Conservation (phyloP, 2,888 invertebrate species). For the Aleiodes alternator region DNA sequence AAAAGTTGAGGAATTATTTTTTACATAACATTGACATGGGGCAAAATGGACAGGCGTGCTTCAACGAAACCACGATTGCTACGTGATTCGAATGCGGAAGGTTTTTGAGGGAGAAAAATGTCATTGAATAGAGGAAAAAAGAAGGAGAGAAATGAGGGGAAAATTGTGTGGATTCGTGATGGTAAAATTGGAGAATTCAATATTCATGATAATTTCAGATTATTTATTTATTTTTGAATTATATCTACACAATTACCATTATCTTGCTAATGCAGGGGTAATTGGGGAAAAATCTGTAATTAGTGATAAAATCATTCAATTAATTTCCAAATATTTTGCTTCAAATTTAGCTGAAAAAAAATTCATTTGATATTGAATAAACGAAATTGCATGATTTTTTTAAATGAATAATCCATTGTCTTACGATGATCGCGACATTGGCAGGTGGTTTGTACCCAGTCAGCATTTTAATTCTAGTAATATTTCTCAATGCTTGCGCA, state of each 20-base stretch:
- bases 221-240: neutral
- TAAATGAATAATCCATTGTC: neutral
- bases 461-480: constrained; percentile 59
- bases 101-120: neutral
- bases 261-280: neutral
- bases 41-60: constrained; percentile 14
- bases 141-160: neutral
- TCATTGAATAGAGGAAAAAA: neutral
- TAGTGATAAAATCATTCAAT: too few relatives aligned
- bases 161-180: constrained; percentile 18
- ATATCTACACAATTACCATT: neutral
- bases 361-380: neutral
- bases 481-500: constrained; percentile 60
- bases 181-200: neutral
- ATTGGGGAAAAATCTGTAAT: too few relatives aligned
- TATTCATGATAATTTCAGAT: neutral
- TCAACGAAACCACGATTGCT: constrained; percentile 1
- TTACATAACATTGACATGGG: constrained; percentile 8
- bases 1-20: constrained; percentile 9
- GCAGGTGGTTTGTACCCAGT: constrained; percentile 53
- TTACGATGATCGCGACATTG: constrained; percentile 50
- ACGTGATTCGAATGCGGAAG: constrained; percentile 21
- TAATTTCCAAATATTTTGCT: too few relatives aligned
- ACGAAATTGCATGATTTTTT: neutral
- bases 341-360: too few relatives aligned